Percentiles rank a stretch among this genome's conserved stretches.
Conservation (phyloP, 2,888 invertebrate species). For the Sesamia inferens region DNA sequence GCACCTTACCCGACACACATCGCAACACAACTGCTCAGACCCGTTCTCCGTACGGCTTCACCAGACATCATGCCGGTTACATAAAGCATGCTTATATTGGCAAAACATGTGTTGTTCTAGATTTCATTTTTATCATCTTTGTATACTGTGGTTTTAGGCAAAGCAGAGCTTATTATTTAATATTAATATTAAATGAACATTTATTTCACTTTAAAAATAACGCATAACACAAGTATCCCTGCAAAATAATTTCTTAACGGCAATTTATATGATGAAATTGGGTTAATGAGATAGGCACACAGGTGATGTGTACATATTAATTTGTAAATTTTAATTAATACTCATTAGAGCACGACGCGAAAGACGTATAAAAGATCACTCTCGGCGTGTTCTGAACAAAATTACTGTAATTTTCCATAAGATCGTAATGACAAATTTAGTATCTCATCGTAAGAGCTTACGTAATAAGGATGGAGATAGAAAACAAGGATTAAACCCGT, state of each 20-base stretch:
- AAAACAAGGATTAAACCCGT: not conserved
- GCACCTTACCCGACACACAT: too few species aligned
- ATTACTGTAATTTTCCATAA: constrained; percentile 37
- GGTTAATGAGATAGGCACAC: constrained; percentile 62
- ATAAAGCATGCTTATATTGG: too few species aligned
- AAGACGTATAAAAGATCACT: constrained; percentile 59
- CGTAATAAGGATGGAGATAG: not conserved
- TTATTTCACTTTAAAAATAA: constrained; percentile 21
- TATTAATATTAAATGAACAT: too few species aligned
- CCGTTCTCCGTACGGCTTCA: too few species aligned
- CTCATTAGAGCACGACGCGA: constrained; percentile 47
- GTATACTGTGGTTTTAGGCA: too few species aligned
- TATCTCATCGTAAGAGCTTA: not conserved
- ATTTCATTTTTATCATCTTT: too few species aligned
- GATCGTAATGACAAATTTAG: constrained; percentile 30
- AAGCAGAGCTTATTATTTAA: too few species aligned
- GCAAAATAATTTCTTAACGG: constrained; percentile 35
- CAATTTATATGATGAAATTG: constrained; percentile 56
- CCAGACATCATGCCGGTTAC: too few species aligned
- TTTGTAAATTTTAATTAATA: constrained; percentile 63
- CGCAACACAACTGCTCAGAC: too few species aligned
- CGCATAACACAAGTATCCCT: constrained; percentile 40
- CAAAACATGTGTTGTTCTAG: too few species aligned
- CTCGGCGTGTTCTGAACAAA: constrained; percentile 32
- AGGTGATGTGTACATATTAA: constrained; percentile 63